Evolutionary conservation across 2,797 vertebrate species (phyloP), one percentile per base, ranked within the genome.

Genomic region (Zenarchopterus dispar): DNA sequence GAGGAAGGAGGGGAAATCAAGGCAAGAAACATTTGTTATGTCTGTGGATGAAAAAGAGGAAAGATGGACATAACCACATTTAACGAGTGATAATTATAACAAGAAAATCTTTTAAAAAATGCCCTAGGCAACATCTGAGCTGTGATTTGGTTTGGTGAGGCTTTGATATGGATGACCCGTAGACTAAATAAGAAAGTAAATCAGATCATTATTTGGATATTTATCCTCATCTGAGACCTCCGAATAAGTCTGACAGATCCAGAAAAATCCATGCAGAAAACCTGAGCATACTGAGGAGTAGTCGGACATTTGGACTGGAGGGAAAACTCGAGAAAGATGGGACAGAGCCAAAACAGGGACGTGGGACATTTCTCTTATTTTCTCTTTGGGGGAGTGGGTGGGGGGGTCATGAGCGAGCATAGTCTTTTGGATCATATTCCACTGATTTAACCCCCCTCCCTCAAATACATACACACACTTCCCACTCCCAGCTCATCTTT

Each of bases 391-490:
- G n/a, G n/a, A n/a, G n/a, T n/a, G n/a, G 83, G 81, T 65, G 81
- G 82, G 85, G 81, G 80, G 80, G 86, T 89, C 81, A 83, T 65
- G 73, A 90, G 72, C 77, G 73, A 85, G 80, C 73, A 68, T 62
- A 80, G 75, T 74, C 70, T 87, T 91, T 92, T 90, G 85, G 91
- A 92, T 88, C 81, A 82, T 81, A 78, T 73, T 88, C 78, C 75
- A 70, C 86, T 84, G 87, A 88, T 91, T 92, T 89, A 90, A 82
- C 85, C 83, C 69, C 55, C 33, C 63, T 48, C 21, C 26, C 42
- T 15, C 46, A 42, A 18, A 53, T 46, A 19, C 43, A 49, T 46
- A 24, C 48, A 47, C 49, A 56, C 41, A 15, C 21, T 24, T 56
- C 33, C 21, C 46, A 39, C 74, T 58, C 17, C 58, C 21, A 39